These are phyloP conservation scores for Pangasianodon gigas DNA, from an alignment of 2,113 vertebrate species.

Conservation along the genomic window DNA sequence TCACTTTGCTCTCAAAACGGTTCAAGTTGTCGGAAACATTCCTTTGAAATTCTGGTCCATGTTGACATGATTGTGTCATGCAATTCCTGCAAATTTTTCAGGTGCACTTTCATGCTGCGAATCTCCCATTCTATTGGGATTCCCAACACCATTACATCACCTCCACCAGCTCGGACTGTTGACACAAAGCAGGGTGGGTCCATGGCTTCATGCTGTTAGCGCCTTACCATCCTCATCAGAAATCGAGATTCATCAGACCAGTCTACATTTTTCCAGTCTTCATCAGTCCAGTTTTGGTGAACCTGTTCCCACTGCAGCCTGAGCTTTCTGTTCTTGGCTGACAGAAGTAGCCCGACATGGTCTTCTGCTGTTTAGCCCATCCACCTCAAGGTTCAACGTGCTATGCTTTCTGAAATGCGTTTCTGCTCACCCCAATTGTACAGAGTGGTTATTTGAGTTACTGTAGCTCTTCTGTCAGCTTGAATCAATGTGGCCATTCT, in stretches of 20 bases:
- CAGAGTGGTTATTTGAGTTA: not conserved
- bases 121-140: not conserved
- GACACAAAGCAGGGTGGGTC: no score
- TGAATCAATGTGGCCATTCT: not conserved
- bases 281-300: not conserved
- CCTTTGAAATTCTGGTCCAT: not conserved
- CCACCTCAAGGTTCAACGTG: not conserved
- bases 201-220: no score
- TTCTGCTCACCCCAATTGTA: not conserved
- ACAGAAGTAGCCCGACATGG: not conserved
- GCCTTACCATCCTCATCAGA: no score
- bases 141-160: no score
- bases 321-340: not conserved
- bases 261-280: no score
- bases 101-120: not conserved
- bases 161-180: no score
- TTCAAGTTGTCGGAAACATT: not conserved
- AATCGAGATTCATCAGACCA: no score
- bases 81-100: not conserved
- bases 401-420: not conserved
- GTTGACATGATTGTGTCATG: not conserved
- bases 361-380: not conserved
- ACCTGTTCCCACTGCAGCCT: not conserved
- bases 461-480: not conserved
- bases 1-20: not conserved